These are phyloP conservation scores for Chascanopsetta lugubris DNA, from an alignment of 2,113 vertebrate species.

Conservation along the genomic window DNA sequence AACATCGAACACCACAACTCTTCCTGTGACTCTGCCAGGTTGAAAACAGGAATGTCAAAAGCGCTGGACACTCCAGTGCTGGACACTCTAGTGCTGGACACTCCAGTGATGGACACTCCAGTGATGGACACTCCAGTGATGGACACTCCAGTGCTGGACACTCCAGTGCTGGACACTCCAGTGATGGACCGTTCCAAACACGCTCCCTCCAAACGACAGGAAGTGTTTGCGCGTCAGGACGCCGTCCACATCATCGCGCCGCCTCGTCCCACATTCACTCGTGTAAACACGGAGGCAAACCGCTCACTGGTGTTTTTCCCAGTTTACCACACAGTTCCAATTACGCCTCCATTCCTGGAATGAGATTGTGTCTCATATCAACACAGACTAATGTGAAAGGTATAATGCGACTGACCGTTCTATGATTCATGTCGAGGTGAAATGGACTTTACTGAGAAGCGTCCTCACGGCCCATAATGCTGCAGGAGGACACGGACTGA, in stretches of 20 bases:
- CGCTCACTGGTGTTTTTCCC: conserved; percentile 4
- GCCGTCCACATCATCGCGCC: background rate
- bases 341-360: conserved; percentile 1
- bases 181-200: too few species aligned
- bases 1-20: background rate
- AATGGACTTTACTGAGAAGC: too few species aligned
- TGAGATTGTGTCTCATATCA: background rate
- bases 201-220: background rate
- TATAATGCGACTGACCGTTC: background rate
- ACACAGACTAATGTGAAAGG: conserved; percentile 3
- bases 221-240: conserved; percentile 16
- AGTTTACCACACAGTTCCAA: conserved; percentile 9
- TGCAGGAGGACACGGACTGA: too few species aligned
- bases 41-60: too few species aligned
- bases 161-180: too few species aligned
- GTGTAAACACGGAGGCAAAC: conserved; percentile 2
- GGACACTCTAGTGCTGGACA: too few species aligned
- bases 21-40: background rate
- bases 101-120: too few species aligned
- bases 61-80: too few species aligned
- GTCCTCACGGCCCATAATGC: too few species aligned
- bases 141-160: too few species aligned
- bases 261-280: background rate
- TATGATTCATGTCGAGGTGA: background rate
- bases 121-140: too few species aligned